These are phyloP conservation scores for Piaya cayana DNA, from an alignment of 2,113 vertebrate genomes.

Conservation along the genomic window DNA sequence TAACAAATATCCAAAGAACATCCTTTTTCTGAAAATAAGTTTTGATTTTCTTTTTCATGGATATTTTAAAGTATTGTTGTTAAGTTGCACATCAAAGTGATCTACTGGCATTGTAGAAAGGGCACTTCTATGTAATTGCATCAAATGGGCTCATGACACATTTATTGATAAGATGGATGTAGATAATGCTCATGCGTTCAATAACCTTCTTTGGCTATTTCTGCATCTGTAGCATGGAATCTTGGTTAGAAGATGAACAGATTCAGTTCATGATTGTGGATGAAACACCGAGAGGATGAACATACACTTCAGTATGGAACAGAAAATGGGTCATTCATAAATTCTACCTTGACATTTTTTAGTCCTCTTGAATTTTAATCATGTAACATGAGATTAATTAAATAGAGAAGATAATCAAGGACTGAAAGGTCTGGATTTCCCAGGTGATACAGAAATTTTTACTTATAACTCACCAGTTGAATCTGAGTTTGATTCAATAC, in stretches of 20 bases:
- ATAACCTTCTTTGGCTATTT: slow-evolving; percentile 1
- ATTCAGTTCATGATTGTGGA: neutral
- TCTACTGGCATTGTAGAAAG: neutral
- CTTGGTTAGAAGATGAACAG: neutral
- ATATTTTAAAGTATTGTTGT: neutral
- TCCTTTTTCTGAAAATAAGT: neutral
- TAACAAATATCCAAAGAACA: neutral
- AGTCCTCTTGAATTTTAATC: neutral
- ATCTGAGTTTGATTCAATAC: neutral
- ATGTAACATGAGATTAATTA: neutral
- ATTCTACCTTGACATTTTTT: neutral
- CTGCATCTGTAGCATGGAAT: neutral
- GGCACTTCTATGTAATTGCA: neutral
- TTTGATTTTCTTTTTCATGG: neutral
- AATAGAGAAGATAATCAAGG: neutral
- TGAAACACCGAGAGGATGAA: neutral
- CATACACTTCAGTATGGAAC: neutral
- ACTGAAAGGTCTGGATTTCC: neutral
- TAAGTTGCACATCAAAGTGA: neutral
- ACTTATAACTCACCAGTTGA: neutral
- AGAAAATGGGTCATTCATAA: neutral
- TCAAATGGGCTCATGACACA: neutral
- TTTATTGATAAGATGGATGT: slow-evolving; percentile 54
- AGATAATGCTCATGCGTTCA: slow-evolving; percentile 4
- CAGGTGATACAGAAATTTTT: neutral